Base-by-base conservation (phyloP, 2,797 vertebrate genomes). In the Acanthurus lineatus region DNA sequence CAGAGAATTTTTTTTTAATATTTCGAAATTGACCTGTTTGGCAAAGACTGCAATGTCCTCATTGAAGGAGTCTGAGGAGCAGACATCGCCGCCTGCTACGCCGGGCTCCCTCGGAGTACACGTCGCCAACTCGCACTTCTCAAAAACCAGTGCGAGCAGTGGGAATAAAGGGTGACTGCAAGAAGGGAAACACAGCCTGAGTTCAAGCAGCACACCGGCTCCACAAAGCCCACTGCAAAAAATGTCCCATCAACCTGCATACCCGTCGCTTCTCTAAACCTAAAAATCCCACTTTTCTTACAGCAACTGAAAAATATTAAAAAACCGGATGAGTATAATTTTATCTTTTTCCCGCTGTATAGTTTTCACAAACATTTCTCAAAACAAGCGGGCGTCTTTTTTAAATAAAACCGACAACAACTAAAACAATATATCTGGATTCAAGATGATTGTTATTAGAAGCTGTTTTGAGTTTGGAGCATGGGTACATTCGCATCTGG, bases 11-110 rank as follows among this genome's bases (percentile, higher is more conserved):
- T 60, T 65, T 69, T 77, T 60, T 40, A 73, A 72, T 73, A 76
- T 77, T 54, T 77, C n/a, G 75, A 80, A 85, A 92, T 86, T 88
- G 96, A 99, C 98, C 98, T 99, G 98, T 96, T 99, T 99, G 93
- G 98, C 98, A 96, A 99, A 99, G 88, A 99, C 98, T 77, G 98
- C 98, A 96, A 99, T 99, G 96, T 99, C 98, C 96, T 99, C 98
- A 91, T 99, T 99, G 96, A 99, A 99, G 93, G 98, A 99, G 94
- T 99, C 98, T 72, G 98, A 99, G 92, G 98, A 99, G 93, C 98
- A 99, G 94, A 99, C 98, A 88, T 99, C 98, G 79, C 98, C 98
- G 91, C 98, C 98, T 86, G 98, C 98, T 88, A 99, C 98, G 79
- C 98, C 98, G 86, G 98, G 98, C 95, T 99, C 98, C 93, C 98